phyloP scores from a whole-genome alignment of 2,888 invertebrate genomes.

The Elegia similella region DNA sequence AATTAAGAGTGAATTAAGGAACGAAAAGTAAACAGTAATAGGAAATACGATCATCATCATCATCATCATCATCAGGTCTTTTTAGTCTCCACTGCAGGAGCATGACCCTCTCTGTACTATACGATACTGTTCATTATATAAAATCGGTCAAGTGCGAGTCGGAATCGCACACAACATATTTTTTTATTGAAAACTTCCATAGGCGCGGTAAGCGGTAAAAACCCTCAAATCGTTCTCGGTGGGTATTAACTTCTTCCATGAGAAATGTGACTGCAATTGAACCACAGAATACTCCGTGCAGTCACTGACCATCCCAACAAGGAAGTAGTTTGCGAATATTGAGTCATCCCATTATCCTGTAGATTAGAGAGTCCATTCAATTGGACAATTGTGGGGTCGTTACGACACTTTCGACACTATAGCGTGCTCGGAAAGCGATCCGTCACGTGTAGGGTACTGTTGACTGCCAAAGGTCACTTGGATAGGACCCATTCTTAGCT shows the following conservation, averaged over 20 bases:
- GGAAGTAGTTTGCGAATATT: conserved; percentile 63
- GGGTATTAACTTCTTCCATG: background rate
- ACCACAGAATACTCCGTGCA: conserved; percentile 8
- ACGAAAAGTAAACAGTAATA: too few relatives aligned
- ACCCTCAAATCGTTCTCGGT: too few relatives aligned
- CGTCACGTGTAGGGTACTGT: background rate
- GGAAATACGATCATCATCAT: too few relatives aligned
- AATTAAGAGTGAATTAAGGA: too few relatives aligned
- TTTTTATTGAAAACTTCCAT: too few relatives aligned
- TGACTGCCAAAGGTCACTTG: background rate
- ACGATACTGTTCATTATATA: too few relatives aligned
- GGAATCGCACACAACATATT: too few relatives aligned
- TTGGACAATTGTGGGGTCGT: conserved; percentile 63
- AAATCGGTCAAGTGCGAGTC: too few relatives aligned
- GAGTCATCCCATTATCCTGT: conserved; percentile 61
- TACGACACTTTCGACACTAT: conserved; percentile 47
- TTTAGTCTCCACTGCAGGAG: too few relatives aligned
- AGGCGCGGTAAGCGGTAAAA: too few relatives aligned
- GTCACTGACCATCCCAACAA: conserved; percentile 33
- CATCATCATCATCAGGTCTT: too few relatives aligned
- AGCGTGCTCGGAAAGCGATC: conserved; percentile 37
- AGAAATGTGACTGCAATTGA: background rate
- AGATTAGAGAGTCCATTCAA: conserved; percentile 63
- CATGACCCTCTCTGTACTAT: too few relatives aligned
- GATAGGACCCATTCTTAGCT: background rate